Conservation (phyloP, 1,140 invertebrate species). For the Tyrophagus putrescentiae region DNA sequence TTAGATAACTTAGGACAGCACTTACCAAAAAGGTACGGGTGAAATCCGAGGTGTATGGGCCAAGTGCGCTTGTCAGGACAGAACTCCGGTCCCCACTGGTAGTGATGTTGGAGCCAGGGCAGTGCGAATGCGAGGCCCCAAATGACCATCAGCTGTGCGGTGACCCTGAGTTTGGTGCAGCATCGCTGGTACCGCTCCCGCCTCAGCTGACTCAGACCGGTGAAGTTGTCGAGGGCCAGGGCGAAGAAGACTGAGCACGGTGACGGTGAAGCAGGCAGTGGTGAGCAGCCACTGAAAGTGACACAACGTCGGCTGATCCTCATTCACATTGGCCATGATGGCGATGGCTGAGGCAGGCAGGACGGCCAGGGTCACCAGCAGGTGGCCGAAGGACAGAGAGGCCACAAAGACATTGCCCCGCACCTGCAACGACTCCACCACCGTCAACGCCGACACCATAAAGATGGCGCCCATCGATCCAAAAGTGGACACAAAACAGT, state of each 20-base stretch:
- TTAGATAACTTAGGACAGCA: background rate
- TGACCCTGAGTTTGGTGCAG: too few relatives aligned
- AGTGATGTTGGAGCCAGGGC: slow-evolving; percentile 39
- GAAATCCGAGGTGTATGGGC: slow-evolving; percentile 25
- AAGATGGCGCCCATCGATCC: slow-evolving; percentile 58
- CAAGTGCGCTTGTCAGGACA: slow-evolving; percentile 18
- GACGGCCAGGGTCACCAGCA: slow-evolving; percentile 53
- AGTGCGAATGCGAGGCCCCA: slow-evolving; percentile 38
- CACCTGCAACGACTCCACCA: slow-evolving; percentile 27
- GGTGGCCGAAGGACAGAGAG: slow-evolving; percentile 56
- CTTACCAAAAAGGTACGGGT: slow-evolving; percentile 14
- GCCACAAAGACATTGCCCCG: slow-evolving; percentile 56
- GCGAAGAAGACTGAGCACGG: slow-evolving; percentile 46
- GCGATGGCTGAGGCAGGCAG: slow-evolving; percentile 50
- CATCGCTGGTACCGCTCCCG: too few relatives aligned
- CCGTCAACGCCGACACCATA: slow-evolving; percentile 52
- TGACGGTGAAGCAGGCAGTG: slow-evolving; percentile 48
- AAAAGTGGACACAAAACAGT: slow-evolving; percentile 46
- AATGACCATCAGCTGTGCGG: too few relatives aligned
- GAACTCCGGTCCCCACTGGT: slow-evolving; percentile 32
- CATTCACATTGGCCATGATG: slow-evolving; percentile 45
- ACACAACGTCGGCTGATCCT: slow-evolving; percentile 43
- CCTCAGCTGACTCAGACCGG: too few relatives aligned
- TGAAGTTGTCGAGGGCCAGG: slow-evolving; percentile 44
- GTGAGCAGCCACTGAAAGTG: slow-evolving; percentile 49